Evolutionary conservation across 2,797 vertebrate species (phyloP), one percentile per base, ranked within the genome.

Genomic region (Zenarchopterus dispar): DNA sequence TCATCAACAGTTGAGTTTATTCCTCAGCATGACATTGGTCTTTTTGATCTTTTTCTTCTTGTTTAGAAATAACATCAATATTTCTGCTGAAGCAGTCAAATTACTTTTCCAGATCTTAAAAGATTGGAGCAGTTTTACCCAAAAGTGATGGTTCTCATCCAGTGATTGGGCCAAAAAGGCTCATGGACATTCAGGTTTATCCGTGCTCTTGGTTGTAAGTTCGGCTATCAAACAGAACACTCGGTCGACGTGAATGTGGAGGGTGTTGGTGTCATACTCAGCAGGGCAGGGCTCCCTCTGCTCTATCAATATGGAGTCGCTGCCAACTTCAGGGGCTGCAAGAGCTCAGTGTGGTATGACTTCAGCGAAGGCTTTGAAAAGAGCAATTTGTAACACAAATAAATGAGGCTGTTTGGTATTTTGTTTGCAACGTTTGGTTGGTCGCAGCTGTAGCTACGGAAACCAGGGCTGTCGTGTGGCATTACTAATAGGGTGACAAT

Each of bases 401-500:
- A 91, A 90, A 90, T 87, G 80, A 91, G 84, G 62, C 84, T 89
- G 86, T 91, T 90, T 91, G 90, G 84, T 89, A 87, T 91, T 92
- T 90, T 90, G 84, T 93, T 92, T 92, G 87, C 64, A 44, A 75
- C 86, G 79, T 85, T 89, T 90, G 88, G 88, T 88, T 58, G 73
- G 82, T 86, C 55, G 63, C 85, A 82, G 89, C 82, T 85, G 87
- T 90, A 90, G 84, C 86, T 88, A 88, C 83, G 88, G 90, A 91
- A 93, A 91, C 89, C 60, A 51, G 5, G 84, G 80, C 87, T 89
- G 88, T 90, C 86, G 85, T 88, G 89, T 90, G 84, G 89, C 90
- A 88, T 93, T 92, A 92, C 90, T 93, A 91, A 93, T 92, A 91
- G 90, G 79, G 89, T 92, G 92, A 93, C 90, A 91, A 90, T 93